Evolutionary conservation across 2,888 invertebrate genomes (phyloP).

Genomic region (Pterobdella sp.): DNA sequence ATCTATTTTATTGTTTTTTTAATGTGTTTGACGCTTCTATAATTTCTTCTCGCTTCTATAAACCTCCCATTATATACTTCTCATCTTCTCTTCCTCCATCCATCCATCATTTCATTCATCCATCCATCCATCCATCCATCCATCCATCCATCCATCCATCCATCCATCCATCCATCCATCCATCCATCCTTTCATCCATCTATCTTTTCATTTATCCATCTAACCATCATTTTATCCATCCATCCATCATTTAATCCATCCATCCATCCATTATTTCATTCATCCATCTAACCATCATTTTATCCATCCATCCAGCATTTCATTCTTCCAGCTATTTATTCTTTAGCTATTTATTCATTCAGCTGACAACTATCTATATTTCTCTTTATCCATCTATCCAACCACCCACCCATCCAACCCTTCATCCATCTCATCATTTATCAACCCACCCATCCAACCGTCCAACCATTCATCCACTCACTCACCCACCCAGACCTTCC

Average conservation of each 20-base stretch:
- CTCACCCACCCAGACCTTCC: not conserved
- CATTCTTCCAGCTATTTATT: not conserved
- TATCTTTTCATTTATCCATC: conserved; percentile 4
- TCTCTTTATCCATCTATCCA: conserved; percentile 13
- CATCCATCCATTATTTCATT: conserved; percentile 13
- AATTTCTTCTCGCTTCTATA: too few species aligned
- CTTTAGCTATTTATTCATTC: not conserved
- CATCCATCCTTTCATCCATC: conserved; percentile 19
- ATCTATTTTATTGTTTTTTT: too few species aligned
- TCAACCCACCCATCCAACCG: conserved; percentile 15
- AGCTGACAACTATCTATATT: not conserved
- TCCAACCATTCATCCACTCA: conserved; percentile 3
- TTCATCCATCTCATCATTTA: conserved; percentile 8
- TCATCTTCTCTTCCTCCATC: not conserved
- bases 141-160: conserved; percentile 21
- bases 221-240: not conserved
- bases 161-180: conserved; percentile 21
- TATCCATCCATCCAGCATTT: conserved; percentile 12
- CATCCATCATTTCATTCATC: conserved; percentile 11
- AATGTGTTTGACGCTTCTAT: too few species aligned
- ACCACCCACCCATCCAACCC: conserved; percentile 15
- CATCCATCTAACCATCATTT: conserved; percentile 12
- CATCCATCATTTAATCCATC: conserved; percentile 10
- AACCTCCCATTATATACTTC: not conserved
- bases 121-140: conserved; percentile 21